Evolutionary conservation across 2,797 vertebrate genomes (phyloP).

Genomic region (Sternarchorhynchus goeldii): DNA sequence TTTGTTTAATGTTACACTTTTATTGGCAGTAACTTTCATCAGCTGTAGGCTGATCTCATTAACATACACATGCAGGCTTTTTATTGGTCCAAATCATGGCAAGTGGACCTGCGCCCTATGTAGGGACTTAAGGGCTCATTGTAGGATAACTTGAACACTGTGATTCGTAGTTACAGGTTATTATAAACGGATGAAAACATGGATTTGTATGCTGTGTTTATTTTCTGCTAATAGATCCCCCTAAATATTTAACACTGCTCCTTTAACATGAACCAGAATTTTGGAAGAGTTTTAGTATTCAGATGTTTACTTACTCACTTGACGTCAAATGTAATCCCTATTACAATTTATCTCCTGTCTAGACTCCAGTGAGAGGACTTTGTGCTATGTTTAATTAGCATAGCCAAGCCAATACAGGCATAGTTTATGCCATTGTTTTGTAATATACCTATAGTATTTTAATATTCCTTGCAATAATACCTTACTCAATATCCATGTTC

Average conservation of each 20-base stretch:
- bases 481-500: neutral
- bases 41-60: too few species aligned
- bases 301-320: neutral
- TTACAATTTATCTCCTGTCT: conserved; percentile 23
- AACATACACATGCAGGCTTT: too few species aligned
- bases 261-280: neutral
- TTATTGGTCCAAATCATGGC: too few species aligned
- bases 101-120: too few species aligned
- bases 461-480: neutral
- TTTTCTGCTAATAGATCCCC: neutral
- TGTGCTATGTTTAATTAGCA: neutral
- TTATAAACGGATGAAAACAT: too few species aligned
- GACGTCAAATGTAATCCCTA: neutral
- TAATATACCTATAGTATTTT: neutral
- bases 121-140: too few species aligned
- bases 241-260: neutral
- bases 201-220: too few species aligned
- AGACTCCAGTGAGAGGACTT: conserved; percentile 6
- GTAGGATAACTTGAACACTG: too few species aligned
- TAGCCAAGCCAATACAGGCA: neutral
- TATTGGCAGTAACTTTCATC: too few species aligned
- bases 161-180: too few species aligned
- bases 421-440: conserved; percentile 14
- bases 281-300: conserved; percentile 7
- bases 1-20: too few species aligned